These are phyloP conservation scores for Oscheius sp. DNA, from an alignment of 2,888 invertebrate species.

Conservation along the genomic window DNA sequence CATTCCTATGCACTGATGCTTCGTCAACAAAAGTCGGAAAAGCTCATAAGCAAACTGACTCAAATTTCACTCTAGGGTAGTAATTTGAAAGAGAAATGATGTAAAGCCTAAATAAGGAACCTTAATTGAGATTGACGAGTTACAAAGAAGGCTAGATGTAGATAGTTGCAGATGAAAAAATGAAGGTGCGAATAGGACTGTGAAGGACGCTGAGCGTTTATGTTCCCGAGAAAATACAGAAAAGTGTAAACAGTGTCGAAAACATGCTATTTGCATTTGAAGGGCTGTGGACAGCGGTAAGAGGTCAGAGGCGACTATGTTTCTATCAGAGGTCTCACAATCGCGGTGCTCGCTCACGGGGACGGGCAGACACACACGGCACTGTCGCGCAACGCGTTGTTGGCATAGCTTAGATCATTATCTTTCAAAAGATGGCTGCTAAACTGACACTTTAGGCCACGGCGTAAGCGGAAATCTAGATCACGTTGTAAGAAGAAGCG, in stretches of 20 bases:
- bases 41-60: too few relatives aligned
- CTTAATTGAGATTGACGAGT: too few relatives aligned
- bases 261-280: too few relatives aligned
- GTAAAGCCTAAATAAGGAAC: neutral
- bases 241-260: neutral
- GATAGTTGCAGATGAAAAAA: too few relatives aligned
- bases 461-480: slow-evolving; percentile 11
- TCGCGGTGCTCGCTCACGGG: neutral
- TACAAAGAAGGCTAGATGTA: too few relatives aligned
- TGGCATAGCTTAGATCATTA: slow-evolving; percentile 35
- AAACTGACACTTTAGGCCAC: slow-evolving; percentile 9
- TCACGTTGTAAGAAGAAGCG: neutral
- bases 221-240: neutral
- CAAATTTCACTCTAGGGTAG: too few relatives aligned
- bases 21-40: too few relatives aligned
- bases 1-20: too few relatives aligned
- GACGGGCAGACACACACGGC: slow-evolving; percentile 1
- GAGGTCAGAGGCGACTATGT: slow-evolving; percentile 26
- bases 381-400: slow-evolving; percentile 30
- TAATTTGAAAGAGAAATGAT: neutral
- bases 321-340: neutral
- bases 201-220: slow-evolving; percentile 1
- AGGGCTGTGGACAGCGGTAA: neutral
- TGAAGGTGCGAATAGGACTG: slow-evolving; percentile 6
- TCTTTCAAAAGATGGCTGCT: slow-evolving; percentile 34